These are phyloP conservation scores for Neomonachus schauinslandi DNA, from an alignment of 2,113 vertebrate genomes.

Conservation along the genomic window DNA sequence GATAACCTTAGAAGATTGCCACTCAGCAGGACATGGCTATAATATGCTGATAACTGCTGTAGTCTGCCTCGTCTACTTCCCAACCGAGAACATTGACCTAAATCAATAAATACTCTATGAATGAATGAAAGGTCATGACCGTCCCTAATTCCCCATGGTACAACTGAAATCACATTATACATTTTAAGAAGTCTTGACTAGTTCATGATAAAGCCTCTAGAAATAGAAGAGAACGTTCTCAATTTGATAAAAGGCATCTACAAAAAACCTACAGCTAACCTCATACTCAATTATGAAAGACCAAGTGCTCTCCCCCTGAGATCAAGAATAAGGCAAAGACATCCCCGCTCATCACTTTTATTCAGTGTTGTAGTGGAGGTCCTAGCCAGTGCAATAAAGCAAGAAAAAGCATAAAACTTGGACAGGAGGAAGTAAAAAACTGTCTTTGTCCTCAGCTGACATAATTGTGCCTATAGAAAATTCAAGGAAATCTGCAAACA, in stretches of 20 bases:
- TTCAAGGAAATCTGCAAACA: constrained; percentile 6
- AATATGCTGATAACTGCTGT: not conserved
- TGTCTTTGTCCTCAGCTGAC: not conserved
- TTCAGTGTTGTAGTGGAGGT: not conserved
- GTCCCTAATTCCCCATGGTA: not conserved
- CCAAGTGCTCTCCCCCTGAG: not conserved
- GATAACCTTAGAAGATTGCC: not conserved
- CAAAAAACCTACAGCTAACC: not conserved
- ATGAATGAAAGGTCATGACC: not conserved
- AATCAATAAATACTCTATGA: not conserved
- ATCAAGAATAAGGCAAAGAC: not conserved
- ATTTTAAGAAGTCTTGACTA: constrained; percentile 8
- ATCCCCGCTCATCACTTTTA: not conserved
- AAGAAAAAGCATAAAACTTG: constrained; percentile 1
- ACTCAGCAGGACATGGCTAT: not conserved
- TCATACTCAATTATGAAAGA: constrained; percentile 10
- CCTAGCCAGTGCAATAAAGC: not conserved
- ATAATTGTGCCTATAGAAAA: not conserved
- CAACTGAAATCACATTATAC: not conserved
- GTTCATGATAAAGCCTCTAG: not conserved
- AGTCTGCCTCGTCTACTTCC: not conserved
- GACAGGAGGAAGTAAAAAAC: constrained; percentile 21
- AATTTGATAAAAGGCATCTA: not conserved
- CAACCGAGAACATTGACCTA: not conserved
- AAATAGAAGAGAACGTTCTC: not conserved